Conservation (phyloP, 2,888 invertebrate genomes). For the Mimas tiliae region DNA sequence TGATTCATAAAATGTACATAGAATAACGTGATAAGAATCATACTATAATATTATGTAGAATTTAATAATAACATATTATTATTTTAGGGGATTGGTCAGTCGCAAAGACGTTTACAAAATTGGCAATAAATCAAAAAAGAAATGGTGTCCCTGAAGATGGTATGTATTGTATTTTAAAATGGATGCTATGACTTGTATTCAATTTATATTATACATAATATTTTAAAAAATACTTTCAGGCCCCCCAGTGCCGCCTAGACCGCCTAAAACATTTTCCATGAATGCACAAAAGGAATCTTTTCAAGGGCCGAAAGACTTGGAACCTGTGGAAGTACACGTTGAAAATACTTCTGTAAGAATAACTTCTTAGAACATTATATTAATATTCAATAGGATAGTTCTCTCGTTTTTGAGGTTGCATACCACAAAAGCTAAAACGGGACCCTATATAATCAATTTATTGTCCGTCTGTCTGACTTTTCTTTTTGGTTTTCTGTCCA, state of each 20-base stretch:
- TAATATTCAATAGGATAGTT: too few relatives aligned
- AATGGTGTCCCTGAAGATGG: conserved; percentile 57
- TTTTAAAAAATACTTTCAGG: conserved; percentile 53
- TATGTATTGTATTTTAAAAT: conserved; percentile 35
- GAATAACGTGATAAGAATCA: too few relatives aligned
- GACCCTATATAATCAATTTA: too few relatives aligned
- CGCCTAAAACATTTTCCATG: conserved; percentile 89
- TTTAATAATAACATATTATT: conserved; percentile 5
- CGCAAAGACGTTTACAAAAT: conserved; percentile 67
- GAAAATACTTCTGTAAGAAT: conserved; percentile 48
- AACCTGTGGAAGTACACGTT: conserved; percentile 51
- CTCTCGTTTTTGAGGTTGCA: too few relatives aligned
- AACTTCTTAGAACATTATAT: neutral
- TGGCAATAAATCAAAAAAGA: conserved; percentile 50
- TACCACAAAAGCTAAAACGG: too few relatives aligned
- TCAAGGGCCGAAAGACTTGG: conserved; percentile 60
- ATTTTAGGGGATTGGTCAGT: conserved; percentile 66
- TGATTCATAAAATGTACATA: too few relatives aligned
- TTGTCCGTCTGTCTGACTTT: too few relatives aligned
- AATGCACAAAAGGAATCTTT: conserved; percentile 50
- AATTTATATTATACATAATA: neutral
- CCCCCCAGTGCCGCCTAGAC: conserved; percentile 88
- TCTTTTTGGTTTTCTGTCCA: too few relatives aligned
- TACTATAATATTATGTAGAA: too few relatives aligned
- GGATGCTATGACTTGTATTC: neutral